These are phyloP conservation scores for Amaurobius ferox DNA, from an alignment of 2,888 invertebrate species.

Conservation along the genomic window DNA sequence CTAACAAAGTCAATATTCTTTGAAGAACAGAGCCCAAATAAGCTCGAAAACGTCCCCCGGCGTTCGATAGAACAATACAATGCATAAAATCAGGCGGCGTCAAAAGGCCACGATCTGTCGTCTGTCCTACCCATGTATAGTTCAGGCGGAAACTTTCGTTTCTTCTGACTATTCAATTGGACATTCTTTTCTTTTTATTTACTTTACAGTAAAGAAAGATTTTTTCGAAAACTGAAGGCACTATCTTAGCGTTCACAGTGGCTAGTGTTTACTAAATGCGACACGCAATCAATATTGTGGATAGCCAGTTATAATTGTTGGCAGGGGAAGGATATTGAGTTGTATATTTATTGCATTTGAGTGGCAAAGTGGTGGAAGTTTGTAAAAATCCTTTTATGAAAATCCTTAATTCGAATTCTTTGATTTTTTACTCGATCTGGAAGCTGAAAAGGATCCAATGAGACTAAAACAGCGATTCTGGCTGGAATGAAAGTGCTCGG, in stretches of 20 bases:
- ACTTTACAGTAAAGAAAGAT: slow-evolving; percentile 12
- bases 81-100: slow-evolving; percentile 37
- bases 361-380: no score
- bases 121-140: slow-evolving; percentile 7
- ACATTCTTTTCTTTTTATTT: slow-evolving; percentile 55
- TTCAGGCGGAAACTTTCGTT: slow-evolving; percentile 38
- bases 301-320: no score
- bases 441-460: no score
- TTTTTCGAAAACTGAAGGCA: slow-evolving; percentile 40
- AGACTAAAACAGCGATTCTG: no score
- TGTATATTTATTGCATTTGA: no score
- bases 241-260: not conserved
- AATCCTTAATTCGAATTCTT: no score
- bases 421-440: no score
- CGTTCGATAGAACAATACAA: slow-evolving; percentile 35
- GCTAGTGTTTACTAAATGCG: no score
- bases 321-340: no score
- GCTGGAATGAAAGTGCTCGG: no score
- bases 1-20: slow-evolving; percentile 40
- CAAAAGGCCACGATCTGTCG: slow-evolving; percentile 27
- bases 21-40: slow-evolving; percentile 27
- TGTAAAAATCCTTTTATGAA: no score
- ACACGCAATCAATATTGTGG: no score
- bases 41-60: slow-evolving; percentile 55
- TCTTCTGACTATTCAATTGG: slow-evolving; percentile 30